These are phyloP conservation scores for Rhimphoctona megacephalus DNA, from an alignment of 2,888 invertebrate species.

Conservation along the genomic window DNA sequence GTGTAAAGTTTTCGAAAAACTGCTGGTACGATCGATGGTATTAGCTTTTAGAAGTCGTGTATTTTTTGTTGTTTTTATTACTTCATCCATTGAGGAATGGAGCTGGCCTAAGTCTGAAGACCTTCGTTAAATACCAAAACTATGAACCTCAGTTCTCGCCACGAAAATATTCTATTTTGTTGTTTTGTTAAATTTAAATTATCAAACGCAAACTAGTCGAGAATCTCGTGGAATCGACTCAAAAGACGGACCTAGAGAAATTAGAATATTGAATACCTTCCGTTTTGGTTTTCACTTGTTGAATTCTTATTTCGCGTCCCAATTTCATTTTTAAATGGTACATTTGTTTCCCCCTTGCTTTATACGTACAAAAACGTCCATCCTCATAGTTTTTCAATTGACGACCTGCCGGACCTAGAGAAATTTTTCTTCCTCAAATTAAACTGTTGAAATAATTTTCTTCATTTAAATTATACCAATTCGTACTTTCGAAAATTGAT, in stretches of 20 bases:
- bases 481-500: not conserved
- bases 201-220: no score
- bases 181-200: not conserved
- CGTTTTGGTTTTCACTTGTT: no score
- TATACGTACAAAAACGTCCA: not conserved
- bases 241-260: no score
- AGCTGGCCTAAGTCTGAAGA: not conserved
- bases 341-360: no score
- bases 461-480: not conserved
- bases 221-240: no score
- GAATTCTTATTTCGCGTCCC: no score
- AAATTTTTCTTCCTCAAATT: not conserved
- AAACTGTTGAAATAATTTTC: not conserved
- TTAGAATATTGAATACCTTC: no score
- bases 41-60: not conserved
- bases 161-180: not conserved
- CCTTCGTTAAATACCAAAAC: not conserved
- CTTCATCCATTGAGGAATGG: not conserved
- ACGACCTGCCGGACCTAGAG: not conserved
- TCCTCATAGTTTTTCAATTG: not conserved
- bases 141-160: not conserved
- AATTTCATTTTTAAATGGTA: no score
- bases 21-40: conserved; percentile 41
- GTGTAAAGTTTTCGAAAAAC: conserved; percentile 67
- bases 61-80: not conserved